Evolutionary conservation across 2,888 invertebrate genomes (phyloP), one percentile per base, ranked within the genome.

Genomic region (Nymphalis polychloros): DNA sequence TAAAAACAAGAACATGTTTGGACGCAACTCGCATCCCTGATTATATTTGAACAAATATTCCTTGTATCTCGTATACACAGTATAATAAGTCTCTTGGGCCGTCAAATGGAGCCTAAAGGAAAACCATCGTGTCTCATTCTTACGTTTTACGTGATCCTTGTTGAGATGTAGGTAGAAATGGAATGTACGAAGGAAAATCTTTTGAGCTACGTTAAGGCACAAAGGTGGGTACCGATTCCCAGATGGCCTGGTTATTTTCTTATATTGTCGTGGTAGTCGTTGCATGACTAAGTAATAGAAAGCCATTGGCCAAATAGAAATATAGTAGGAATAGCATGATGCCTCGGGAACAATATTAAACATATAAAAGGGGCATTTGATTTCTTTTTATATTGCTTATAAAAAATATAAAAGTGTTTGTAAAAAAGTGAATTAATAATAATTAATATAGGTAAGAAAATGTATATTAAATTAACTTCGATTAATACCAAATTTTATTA

Each of bases 21-120:
- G 85, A 76, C 79, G 78, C 78, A 82, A 85, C 86, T 82, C 83
- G 79, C 83, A 83, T 86, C 87, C 88, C 83, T 90, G 92, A 92
- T 92, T 92, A 92, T 92, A 90, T 92, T 92, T 92, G 92, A 81
- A 85, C 89, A 90, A 86, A 90, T 91, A 91, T 91, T 88, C 83
- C 81, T 81, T 80, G 82, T 83, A 82, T 85, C 83, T 84, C 84
- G 83, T 88, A 89, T 91, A 90, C 88, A 91, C 86, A 89, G 85
- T 82, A 84, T 92, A 91, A 92, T 90, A 92, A 87, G 92, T 89
- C 92, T 90, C 90, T 84, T 73, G 91, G 89, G 91, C 84, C 84
- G 82, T 77, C 85, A 86, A 89, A 90, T 90, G 89, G 88, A 86
- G 86, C 83, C 84, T 84, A 89, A 89, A 88, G 88, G 81, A 89